Evolutionary conservation across 2,888 invertebrate genomes (phyloP), one percentile per base, ranked within the genome.

Genomic region (Parasteatoda lunata): DNA sequence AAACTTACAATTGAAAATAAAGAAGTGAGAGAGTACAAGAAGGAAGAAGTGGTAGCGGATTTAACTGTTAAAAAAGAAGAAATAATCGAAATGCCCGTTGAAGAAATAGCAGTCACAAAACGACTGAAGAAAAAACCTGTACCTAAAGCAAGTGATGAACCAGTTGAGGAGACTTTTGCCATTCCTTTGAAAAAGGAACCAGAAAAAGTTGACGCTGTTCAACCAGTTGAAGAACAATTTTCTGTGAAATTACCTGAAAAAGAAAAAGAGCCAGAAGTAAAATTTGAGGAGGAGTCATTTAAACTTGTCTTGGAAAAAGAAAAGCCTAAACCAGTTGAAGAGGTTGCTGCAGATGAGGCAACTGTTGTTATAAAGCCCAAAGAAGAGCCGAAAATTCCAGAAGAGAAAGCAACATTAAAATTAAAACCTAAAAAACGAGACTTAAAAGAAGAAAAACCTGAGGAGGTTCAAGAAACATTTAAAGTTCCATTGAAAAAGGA

Each of bases 341-440:
- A 90, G 54, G 91, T 82, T 49, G 72, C 91, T 47, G 91, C 92
- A 3, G 92, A 92, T 90, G 81, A 88, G 66, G 52, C 82, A n/a
- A 83, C 83, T 11, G 83, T 88, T 45, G 75, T 81, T 13, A 49
- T 86, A 65, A 72, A 83, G 49, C 75, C 77, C 49, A 78, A 88
- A 75, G 92, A 92, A 59, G 71, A 77, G 47, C 69, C 71, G 47
- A 88, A 83, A 65, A 64, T 64, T 8, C 70, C 82, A 9, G 89
- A 83, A 15, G 76, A 75, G 66, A 85, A 88, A 51, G 68, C 78
- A 4, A 84, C 84, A 0, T 48, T 84, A 6, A 88, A 88, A 82
- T 8, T 80, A 80, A 94, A 94, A 89, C 95, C 95, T 78, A 94
- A 94, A 84, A 95, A 95, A 91, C 94, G 93, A 11, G 96, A 96